These are phyloP conservation scores for Sinocyclocheilus grahami DNA, from an alignment of 2,113 vertebrate species.

Conservation along the genomic window DNA sequence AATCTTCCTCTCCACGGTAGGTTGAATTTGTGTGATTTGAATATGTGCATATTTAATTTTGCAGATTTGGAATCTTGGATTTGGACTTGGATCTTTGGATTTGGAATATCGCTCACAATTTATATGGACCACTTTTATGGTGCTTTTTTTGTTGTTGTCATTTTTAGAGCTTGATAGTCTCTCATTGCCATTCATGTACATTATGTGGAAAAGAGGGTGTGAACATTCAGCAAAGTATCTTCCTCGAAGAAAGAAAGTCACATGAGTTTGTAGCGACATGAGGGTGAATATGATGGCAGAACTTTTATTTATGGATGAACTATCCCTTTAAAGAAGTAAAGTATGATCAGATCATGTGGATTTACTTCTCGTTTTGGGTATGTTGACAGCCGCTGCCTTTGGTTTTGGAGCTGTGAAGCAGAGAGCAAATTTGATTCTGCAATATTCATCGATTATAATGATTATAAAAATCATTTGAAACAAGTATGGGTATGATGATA, in stretches of 20 bases:
- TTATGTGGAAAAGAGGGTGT: not conserved
- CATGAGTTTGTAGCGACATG: not conserved
- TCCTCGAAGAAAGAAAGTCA: not conserved
- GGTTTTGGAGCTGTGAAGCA: constrained; percentile 22
- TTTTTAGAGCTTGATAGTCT: not conserved
- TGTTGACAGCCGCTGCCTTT: constrained; percentile 13
- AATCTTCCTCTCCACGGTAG: not conserved
- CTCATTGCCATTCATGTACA: not conserved
- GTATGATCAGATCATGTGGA: not conserved
- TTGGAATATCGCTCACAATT: not conserved
- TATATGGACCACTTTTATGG: not conserved
- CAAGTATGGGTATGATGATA: not conserved
- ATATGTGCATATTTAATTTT: not conserved
- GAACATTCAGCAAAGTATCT: not conserved
- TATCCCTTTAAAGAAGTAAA: not conserved
- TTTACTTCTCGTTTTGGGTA: constrained; percentile 27
- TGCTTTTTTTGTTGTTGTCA: no score
- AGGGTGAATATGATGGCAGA: not conserved
- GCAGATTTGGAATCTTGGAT: not conserved
- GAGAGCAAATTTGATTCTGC: constrained; percentile 14
- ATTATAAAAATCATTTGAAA: not conserved
- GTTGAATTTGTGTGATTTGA: not conserved
- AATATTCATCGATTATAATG: not conserved
- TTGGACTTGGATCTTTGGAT: no score
- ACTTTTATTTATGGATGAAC: not conserved